Evolutionary conservation across 2,888 invertebrate genomes (phyloP).

Genomic region (Meganola albula): DNA sequence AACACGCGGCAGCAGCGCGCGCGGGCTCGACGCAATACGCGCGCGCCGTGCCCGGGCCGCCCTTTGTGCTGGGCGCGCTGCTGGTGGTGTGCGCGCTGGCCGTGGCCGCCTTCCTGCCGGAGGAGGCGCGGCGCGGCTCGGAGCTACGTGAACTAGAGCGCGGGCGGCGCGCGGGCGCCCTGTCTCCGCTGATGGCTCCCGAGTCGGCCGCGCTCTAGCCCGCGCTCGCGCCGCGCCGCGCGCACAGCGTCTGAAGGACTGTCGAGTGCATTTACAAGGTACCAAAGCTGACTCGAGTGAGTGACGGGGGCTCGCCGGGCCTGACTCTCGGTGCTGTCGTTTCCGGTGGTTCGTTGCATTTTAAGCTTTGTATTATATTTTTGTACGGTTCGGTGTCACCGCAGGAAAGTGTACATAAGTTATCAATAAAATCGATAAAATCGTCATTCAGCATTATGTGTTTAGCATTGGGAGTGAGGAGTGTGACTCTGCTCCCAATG

Average conservation of each 20-base stretch:
- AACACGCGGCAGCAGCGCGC: slow-evolving; percentile 58
- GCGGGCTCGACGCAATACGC: slow-evolving; percentile 74
- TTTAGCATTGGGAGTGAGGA: too few relatives aligned
- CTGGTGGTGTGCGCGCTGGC: slow-evolving; percentile 96
- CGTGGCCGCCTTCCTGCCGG: slow-evolving; percentile 92
- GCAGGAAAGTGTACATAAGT: slow-evolving; percentile 57
- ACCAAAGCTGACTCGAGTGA: slow-evolving; percentile 48
- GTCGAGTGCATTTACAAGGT: slow-evolving; percentile 60
- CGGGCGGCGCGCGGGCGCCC: slow-evolving; percentile 85
- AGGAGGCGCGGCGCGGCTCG: slow-evolving; percentile 75
- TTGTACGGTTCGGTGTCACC: slow-evolving; percentile 47
- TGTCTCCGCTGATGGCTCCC: slow-evolving; percentile 88
- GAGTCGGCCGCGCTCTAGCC: slow-evolving; percentile 86
- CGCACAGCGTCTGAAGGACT: slow-evolving; percentile 69
- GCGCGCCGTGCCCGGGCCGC: slow-evolving; percentile 95
- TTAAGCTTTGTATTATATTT: slow-evolving; percentile 66
- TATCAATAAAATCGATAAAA: slow-evolving; percentile 40
- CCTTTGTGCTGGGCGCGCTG: slow-evolving; percentile 98
- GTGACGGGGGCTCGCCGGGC: slow-evolving; percentile 44
- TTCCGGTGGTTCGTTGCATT: slow-evolving; percentile 55
- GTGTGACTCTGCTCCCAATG: too few relatives aligned
- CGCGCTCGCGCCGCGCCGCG: slow-evolving; percentile 56
- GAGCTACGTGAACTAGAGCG: slow-evolving; percentile 90
- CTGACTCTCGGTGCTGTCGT: slow-evolving; percentile 35
- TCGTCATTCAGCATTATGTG: slow-evolving; percentile 39